These are phyloP conservation scores for Apotomis turbidana DNA, from an alignment of 2,888 invertebrate species.

Conservation along the genomic window DNA sequence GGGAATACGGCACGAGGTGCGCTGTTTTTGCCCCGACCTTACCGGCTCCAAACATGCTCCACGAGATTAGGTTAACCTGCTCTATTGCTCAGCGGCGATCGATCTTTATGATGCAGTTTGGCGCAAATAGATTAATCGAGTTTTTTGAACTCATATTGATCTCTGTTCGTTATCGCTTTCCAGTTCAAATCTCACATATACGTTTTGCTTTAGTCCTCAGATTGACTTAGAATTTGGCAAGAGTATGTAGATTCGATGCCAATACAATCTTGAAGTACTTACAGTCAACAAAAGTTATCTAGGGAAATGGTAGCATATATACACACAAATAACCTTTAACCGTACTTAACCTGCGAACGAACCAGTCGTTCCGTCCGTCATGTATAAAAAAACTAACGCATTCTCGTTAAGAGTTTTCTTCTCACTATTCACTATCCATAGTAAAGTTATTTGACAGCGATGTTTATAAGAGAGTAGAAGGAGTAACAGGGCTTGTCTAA, in stretches of 20 bases:
- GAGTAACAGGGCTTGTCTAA: constrained; percentile 68
- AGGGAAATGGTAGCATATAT: too few relatives aligned
- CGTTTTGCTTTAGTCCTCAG: constrained; percentile 2
- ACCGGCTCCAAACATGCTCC: constrained; percentile 46
- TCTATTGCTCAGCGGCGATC: constrained; percentile 35
- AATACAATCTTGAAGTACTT: neutral
- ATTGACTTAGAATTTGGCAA: constrained; percentile 3
- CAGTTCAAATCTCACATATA: neutral
- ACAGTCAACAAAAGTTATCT: neutral
- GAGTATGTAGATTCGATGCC: neutral
- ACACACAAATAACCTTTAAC: too few relatives aligned
- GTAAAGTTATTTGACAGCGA: constrained; percentile 48
- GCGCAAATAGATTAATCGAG: constrained; percentile 23
- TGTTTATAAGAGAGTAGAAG: constrained; percentile 59
- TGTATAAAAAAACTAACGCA: too few relatives aligned
- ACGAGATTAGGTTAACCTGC: constrained; percentile 42
- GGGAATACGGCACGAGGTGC: constrained; percentile 68
- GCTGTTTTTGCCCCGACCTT: constrained; percentile 63
- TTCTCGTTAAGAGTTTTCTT: neutral
- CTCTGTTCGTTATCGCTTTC: neutral
- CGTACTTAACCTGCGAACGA: too few relatives aligned
- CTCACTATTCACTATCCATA: neutral
- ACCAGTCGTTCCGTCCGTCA: too few relatives aligned
- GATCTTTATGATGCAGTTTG: constrained; percentile 40
- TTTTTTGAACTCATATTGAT: neutral